phyloP scores from a whole-genome alignment of 2,888 invertebrate species.

The Spodoptera littoralis region DNA sequence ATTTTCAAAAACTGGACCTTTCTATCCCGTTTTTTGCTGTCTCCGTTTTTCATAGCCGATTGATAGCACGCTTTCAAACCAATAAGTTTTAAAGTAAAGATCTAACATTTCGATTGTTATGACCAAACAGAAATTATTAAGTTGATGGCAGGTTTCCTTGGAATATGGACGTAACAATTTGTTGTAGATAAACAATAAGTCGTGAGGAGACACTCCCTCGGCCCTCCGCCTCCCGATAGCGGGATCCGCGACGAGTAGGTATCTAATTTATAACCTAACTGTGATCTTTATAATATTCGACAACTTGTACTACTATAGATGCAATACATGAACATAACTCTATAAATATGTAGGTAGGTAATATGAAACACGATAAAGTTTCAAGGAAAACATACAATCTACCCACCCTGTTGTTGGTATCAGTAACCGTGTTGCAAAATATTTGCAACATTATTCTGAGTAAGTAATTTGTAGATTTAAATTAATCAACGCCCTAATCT shows the following conservation, averaged over 20 bases:
- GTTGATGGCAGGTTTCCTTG: constrained; percentile 72
- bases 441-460: constrained; percentile 26
- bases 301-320: constrained; percentile 20
- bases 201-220: constrained; percentile 82
- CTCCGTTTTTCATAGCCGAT: not conserved
- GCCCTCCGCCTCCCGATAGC: constrained; percentile 78
- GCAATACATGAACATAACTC: not conserved
- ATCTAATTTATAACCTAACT: constrained; percentile 82
- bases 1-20: no score
- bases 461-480: constrained; percentile 22
- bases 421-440: constrained; percentile 13
- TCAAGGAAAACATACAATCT: constrained; percentile 1
- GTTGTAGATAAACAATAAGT: constrained; percentile 84
- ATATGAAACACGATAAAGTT: not conserved
- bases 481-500: constrained; percentile 43
- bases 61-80: constrained; percentile 4
- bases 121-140: constrained; percentile 57
- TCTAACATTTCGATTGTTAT: constrained; percentile 46
- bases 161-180: constrained; percentile 80
- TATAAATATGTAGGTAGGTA: not conserved
- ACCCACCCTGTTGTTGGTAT: constrained; percentile 3
- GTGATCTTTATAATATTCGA: constrained; percentile 70
- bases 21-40: no score
- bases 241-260: constrained; percentile 73
- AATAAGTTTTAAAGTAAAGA: constrained; percentile 14